Evolutionary conservation across 1,140 invertebrate genomes (phyloP).

Genomic region (Anthonomus grandis): DNA sequence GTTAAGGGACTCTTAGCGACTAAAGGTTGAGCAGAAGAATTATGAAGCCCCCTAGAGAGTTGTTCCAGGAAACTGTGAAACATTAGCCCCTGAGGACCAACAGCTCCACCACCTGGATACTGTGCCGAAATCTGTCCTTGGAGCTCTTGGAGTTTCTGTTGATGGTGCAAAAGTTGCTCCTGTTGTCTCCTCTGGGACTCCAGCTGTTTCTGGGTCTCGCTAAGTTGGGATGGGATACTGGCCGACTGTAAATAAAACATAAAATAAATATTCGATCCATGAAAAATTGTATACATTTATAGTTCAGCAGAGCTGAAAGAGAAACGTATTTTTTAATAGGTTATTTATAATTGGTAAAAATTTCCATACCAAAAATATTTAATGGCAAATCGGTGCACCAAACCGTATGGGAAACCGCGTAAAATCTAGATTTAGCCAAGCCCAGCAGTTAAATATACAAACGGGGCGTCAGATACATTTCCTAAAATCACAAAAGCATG

Average conservation of each 20-base stretch:
- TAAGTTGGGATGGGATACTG: conserved; percentile 38
- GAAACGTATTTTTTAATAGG: no score
- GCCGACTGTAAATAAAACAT: conserved; percentile 42
- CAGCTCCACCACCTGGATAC: conserved; percentile 39
- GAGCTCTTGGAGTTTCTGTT: conserved; percentile 56
- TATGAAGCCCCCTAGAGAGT: conserved; percentile 44
- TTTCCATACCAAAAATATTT: background rate
- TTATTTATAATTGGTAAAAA: background rate
- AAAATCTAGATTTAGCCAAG: background rate
- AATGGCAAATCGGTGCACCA: background rate
- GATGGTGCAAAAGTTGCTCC: conserved; percentile 51
- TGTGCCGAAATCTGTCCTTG: conserved; percentile 49
- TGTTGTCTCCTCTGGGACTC: conserved; percentile 51
- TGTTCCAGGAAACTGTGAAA: conserved; percentile 58
- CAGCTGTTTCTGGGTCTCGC: conserved; percentile 48
- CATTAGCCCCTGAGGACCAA: conserved; percentile 50
- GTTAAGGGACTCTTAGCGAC: conserved; percentile 36
- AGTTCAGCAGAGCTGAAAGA: no score
- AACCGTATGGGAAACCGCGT: background rate
- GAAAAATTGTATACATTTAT: background rate
- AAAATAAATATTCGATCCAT: background rate
- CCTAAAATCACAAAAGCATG: conserved; percentile 18
- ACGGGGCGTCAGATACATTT: background rate
- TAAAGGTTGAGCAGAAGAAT: conserved; percentile 29
- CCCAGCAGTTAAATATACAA: conserved; percentile 7